A percentile compares a stretch with the other conserved stretches of the same genome.
These are phyloP conservation scores for Zonitis immaculata DNA, from an alignment of 2,888 invertebrate species.

Conservation along the genomic window DNA sequence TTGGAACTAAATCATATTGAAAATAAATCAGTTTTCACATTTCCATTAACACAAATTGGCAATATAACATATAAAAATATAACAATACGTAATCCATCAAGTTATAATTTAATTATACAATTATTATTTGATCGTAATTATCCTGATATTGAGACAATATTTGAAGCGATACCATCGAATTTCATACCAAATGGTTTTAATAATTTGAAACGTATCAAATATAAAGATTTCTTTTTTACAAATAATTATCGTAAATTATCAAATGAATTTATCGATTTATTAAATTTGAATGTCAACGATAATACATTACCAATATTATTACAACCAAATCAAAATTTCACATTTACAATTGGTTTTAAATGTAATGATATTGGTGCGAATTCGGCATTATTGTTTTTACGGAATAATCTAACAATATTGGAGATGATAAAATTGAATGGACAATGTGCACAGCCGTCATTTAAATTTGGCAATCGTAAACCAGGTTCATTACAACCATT, in stretches of 20 bases:
- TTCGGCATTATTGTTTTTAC: slow-evolving; percentile 55
- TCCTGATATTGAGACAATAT: slow-evolving; percentile 55
- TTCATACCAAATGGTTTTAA: slow-evolving; percentile 32
- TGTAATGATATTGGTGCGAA: slow-evolving; percentile 48
- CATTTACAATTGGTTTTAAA: slow-evolving; percentile 51
- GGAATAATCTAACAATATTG: slow-evolving; percentile 90
- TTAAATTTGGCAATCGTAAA: slow-evolving; percentile 83
- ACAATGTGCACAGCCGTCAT: slow-evolving; percentile 78
- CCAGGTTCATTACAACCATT: slow-evolving; percentile 73
- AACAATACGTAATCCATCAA: slow-evolving; percentile 68
- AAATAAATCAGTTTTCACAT: slow-evolving; percentile 53
- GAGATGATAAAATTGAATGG: slow-evolving; percentile 81
- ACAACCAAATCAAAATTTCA: slow-evolving; percentile 54
- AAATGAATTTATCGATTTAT: slow-evolving; percentile 23
- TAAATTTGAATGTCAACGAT: slow-evolving; percentile 43
- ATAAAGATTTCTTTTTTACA: slow-evolving; percentile 27
- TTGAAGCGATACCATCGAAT: slow-evolving; percentile 50
- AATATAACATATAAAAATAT: slow-evolving; percentile 62
- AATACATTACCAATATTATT: slow-evolving; percentile 56
- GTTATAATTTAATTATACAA: slow-evolving; percentile 67
- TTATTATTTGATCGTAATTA: slow-evolving; percentile 63
- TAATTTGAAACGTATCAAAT: slow-evolving; percentile 16
- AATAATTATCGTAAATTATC: slow-evolving; percentile 7
- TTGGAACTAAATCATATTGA: slow-evolving; percentile 37
- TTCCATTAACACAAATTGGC: slow-evolving; percentile 71